Base-by-base conservation (phyloP, 2,113 vertebrate species). In the Ochotona princeps region DNA sequence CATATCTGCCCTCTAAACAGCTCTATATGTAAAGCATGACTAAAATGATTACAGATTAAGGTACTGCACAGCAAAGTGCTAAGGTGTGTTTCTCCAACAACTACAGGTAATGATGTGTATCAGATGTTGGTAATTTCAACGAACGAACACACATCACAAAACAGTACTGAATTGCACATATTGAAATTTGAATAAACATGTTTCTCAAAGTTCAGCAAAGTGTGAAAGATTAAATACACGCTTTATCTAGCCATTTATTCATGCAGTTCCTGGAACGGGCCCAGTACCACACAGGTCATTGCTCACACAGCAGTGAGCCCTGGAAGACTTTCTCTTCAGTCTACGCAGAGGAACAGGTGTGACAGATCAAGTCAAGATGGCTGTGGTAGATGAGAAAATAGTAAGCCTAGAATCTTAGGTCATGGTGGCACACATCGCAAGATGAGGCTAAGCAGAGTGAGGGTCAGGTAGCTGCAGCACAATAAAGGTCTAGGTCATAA, bases 1-100 rank as follows among this genome's bases (percentile, higher is more conserved):
- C 20, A 95, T 81, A 78, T 79, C 49, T 54, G 63, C 18, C 60
- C 23, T 66, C 4, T 74, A 73, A 80, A 44, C 38, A 44, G 38
- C 76, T 80, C 13, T 67, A 51, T 38, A 21, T 54, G 9, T 38
- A 80, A 91, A 80, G 80, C 28, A 17, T 63, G 73, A 67, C 28
- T 81, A n/a, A 93, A 82, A 89, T 57, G 67, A 67, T 63, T 66
- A 51, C 13, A 73, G 76, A 89, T n/a, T 74, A 84, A 85, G 38
- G 49, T 17, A 5, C 11, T 25, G 3, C 69, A 51, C 10, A 44
- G 35, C 47, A 73, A 91, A 78, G 25, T 69, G 47, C 63, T 90
- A 87, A 80, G 38, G 35, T 70, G 28, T 30, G 7, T 2, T 17
- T 10, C n/a, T 93, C 5, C 3, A 32, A 26, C 10, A 65, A 66